phyloP scores from a whole-genome alignment of 2,797 vertebrate species.

The Lacerta bilineata region DNA sequence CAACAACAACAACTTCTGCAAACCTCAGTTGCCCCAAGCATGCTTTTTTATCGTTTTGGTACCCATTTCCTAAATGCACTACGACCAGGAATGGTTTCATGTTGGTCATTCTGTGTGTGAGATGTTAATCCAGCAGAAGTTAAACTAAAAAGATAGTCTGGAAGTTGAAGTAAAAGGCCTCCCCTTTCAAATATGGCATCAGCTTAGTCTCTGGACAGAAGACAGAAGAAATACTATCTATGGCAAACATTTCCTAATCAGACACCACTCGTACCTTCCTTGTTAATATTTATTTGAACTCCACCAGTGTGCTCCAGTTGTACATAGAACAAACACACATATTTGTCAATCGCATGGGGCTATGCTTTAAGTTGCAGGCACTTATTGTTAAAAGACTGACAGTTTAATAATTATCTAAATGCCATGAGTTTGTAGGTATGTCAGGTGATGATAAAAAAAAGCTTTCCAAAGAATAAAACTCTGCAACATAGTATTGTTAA shows the following conservation, averaged over 20 bases:
- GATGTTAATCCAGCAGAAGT: neutral
- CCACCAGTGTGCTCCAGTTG: neutral
- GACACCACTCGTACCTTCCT: neutral
- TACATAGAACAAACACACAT: constrained; percentile 28
- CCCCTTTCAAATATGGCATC: neutral
- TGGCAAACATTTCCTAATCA: neutral
- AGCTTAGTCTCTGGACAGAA: neutral
- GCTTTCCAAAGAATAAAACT: neutral
- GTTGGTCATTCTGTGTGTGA: neutral
- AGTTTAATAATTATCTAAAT: constrained; percentile 38
- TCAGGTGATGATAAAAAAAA: constrained; percentile 5
- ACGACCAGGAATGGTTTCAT: neutral
- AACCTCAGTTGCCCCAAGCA: neutral
- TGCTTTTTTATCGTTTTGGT: neutral
- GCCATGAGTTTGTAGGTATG: neutral
- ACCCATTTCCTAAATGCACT: neutral
- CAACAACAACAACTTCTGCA: neutral
- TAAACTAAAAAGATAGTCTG: neutral
- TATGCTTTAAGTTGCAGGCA: neutral
- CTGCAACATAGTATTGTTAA: neutral
- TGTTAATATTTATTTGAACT: constrained; percentile 2
- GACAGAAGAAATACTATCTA: neutral
- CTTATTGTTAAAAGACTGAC: constrained; percentile 30
- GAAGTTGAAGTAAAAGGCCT: neutral
- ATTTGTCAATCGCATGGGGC: constrained; percentile 9